Conservation (phyloP, 30 jellyfish, hydroid and myxozoan genomes). For the Aurelia coerulea region DNA sequence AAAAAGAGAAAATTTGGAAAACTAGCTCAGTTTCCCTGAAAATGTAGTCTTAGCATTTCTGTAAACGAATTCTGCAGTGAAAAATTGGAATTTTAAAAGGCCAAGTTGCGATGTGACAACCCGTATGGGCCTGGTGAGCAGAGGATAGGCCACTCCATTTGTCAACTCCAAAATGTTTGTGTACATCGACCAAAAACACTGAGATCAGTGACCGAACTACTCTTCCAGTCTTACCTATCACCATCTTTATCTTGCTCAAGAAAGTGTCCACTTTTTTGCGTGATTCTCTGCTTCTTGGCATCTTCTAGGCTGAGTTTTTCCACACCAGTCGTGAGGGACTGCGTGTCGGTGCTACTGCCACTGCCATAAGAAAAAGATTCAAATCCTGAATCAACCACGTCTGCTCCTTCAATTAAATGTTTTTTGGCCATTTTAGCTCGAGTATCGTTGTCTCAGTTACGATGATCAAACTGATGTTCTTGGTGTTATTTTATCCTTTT, state of each 20-base stretch:
- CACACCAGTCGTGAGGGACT: neutral
- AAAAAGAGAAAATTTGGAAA: neutral
- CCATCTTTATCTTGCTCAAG: constrained; percentile 38
- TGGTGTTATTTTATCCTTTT: no score
- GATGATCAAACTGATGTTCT: no score
- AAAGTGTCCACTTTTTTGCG: neutral
- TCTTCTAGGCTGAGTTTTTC: neutral
- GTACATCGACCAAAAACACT: no score
- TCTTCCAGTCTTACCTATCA: constrained; percentile 29
- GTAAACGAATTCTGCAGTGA: neutral
- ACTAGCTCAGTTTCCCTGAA: neutral
- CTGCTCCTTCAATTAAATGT: neutral
- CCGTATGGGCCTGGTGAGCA: no score
- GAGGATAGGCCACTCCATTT: no score
- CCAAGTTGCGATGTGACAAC: neutral
- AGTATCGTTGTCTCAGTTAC: no score
- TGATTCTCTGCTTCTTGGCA: neutral
- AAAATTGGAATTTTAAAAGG: neutral
- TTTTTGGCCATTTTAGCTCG: no score
- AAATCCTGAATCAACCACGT: constrained; percentile 24
- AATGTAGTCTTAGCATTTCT: neutral
- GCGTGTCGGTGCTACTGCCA: neutral
- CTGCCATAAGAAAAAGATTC: neutral
- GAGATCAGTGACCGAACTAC: no score
- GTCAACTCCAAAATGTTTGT: no score